Conservation (phyloP, 2,888 invertebrate species). For the Dorcus parallelipipedus region DNA sequence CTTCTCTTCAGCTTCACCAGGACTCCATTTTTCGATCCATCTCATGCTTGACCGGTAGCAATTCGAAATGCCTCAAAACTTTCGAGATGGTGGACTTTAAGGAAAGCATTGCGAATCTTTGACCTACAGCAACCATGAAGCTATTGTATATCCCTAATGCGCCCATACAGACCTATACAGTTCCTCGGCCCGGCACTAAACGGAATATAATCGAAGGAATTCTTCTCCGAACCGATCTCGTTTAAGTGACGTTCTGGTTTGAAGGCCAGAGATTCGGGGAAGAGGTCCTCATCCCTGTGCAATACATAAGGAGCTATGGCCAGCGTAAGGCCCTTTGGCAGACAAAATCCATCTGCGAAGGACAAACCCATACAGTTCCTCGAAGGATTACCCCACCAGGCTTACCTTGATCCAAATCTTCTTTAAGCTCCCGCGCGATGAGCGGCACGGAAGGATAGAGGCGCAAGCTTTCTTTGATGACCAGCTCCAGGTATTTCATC, state of each 20-base stretch:
- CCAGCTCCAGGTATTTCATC: conserved; percentile 24
- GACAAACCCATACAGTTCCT: not conserved
- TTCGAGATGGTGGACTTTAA: conserved; percentile 55
- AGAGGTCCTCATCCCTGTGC: conserved; percentile 52
- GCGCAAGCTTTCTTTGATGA: conserved; percentile 23
- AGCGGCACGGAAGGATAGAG: conserved; percentile 19
- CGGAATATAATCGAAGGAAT: conserved; percentile 54
- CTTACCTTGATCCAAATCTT: conserved; percentile 12
- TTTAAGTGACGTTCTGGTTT: conserved; percentile 52
- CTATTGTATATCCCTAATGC: too few relatives aligned
- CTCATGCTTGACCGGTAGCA: conserved; percentile 39
- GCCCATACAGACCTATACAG: conserved; percentile 44
- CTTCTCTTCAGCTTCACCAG: conserved; percentile 38
- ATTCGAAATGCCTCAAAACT: conserved; percentile 51
- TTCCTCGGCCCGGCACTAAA: conserved; percentile 63
- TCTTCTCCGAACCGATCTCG: conserved; percentile 38
- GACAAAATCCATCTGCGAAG: conserved; percentile 2
- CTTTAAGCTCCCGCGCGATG: conserved; percentile 12
- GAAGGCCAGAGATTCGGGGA: conserved; percentile 52
- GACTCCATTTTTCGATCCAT: conserved; percentile 50
- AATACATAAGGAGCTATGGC: conserved; percentile 47
- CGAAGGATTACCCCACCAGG: not conserved
- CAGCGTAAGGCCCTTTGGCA: conserved; percentile 35
- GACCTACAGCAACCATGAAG: conserved; percentile 34
- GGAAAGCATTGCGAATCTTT: conserved; percentile 54